Evolutionary conservation across 2,797 vertebrate species (phyloP), one percentile per base, ranked within the genome.

Genomic region (Gymnothorax javanicus): DNA sequence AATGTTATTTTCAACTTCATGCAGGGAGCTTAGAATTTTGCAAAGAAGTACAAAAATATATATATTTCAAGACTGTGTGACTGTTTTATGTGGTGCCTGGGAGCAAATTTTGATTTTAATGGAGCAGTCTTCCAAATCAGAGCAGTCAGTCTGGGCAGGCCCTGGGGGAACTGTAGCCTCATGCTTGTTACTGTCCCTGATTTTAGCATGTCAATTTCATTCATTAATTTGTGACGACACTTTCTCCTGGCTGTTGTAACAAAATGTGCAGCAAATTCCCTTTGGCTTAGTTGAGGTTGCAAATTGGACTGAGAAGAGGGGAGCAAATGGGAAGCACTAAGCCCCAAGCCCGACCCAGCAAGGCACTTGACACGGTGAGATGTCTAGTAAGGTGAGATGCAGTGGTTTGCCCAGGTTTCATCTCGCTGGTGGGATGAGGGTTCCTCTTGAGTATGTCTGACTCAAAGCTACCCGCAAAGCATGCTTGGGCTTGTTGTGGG

Each of bases 221-320:
- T 94, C 94, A 93, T 92, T 94, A 93, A 93, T 93, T 94, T 93
- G 85, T 92, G 92, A 94, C 91, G 92, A 91, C 91, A 91, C 91
- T 52, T 69, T 85, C 91, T 91, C 69, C 92, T 88, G 90, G 90
- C 91, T 91, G 89, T 88, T 92, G 93, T 92, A 93, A 91, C 91
- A 91, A 90, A 87, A 84, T 57, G 84, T 92, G 89, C 67, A 69
- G 67, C 57, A 71, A 87, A 88, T 91, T 92, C 87, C 77, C 82
- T 82, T 90, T 67, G 91, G 89, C 89, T 89, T 87, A 90, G 88
- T 92, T 93, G 90, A 95, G 93, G 91, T 91, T 93, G 93, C 92
- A 91, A 90, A 88, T 92, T 88, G 83, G 84, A 89, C 90, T 60
- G 91, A 87, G 67, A 84, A 20, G 43, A 23, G 20, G 86, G 89